Conservation (phyloP, 2,888 invertebrate genomes). For the Agrotis ipsilon region DNA sequence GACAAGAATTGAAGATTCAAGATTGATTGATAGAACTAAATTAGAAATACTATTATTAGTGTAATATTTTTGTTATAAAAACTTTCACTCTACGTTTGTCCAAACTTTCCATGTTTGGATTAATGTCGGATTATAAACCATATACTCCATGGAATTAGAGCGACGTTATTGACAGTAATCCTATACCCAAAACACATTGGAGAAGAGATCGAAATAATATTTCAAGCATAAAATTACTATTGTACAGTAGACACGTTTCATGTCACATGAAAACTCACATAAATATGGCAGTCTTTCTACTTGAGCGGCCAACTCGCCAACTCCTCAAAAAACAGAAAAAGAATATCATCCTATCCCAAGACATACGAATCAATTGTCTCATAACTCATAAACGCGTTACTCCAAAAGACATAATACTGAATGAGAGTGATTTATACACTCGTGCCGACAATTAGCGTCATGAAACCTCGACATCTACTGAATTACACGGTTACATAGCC, state of each 20-base stretch:
- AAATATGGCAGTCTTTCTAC: too few relatives aligned
- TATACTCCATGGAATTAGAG: background rate
- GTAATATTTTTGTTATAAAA: slow-evolving; percentile 5
- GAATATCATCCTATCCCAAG: background rate
- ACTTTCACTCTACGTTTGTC: background rate
- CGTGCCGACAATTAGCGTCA: slow-evolving; percentile 42
- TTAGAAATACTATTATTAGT: slow-evolving; percentile 2
- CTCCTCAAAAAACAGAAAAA: background rate
- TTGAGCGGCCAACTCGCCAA: too few relatives aligned
- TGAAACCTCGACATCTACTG: slow-evolving; percentile 12
- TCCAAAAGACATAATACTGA: slow-evolving; percentile 31
- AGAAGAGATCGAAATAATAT: too few relatives aligned
- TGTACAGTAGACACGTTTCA: too few relatives aligned
- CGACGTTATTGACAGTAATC: slow-evolving; percentile 13
- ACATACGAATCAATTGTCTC: slow-evolving; percentile 26
- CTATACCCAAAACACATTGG: too few relatives aligned
- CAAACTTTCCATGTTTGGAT: background rate
- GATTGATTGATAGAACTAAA: slow-evolving; percentile 19
- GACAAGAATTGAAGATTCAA: slow-evolving; percentile 31
- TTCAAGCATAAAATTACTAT: too few relatives aligned
- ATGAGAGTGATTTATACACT: slow-evolving; percentile 50
- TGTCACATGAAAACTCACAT: too few relatives aligned
- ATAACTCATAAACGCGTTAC: slow-evolving; percentile 47
- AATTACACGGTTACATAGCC: slow-evolving; percentile 30
- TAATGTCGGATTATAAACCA: slow-evolving; percentile 22